Evolutionary conservation across 2,113 vertebrate genomes (phyloP).

Genomic region (Gnathonemus echidnorhynchus): DNA sequence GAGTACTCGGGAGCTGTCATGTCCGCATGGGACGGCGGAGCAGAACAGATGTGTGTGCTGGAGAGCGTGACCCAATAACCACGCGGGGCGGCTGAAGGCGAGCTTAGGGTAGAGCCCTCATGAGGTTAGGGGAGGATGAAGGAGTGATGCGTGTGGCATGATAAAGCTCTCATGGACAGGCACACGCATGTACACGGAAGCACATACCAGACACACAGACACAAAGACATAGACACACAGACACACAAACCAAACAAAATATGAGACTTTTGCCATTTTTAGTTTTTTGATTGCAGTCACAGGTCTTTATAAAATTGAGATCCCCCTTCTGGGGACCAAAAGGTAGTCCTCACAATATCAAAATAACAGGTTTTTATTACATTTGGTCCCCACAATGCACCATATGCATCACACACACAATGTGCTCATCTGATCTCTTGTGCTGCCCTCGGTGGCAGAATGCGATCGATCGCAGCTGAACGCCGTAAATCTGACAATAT

Average conservation of each 20-base stretch:
- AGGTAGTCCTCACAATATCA: too few relatives aligned
- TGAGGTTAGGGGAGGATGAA: not conserved
- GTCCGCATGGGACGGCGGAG: not conserved
- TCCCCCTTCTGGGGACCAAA: too few relatives aligned
- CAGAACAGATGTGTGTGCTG: not conserved
- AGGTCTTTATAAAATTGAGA: too few relatives aligned
- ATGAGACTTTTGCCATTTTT: too few relatives aligned
- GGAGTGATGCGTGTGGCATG: not conserved
- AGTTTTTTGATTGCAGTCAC: too few relatives aligned
- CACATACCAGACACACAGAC: too few relatives aligned
- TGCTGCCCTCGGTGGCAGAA: not conserved
- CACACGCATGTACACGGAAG: not conserved
- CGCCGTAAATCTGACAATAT: not conserved
- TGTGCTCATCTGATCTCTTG: not conserved
- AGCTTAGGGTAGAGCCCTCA: not conserved
- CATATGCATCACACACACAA: not conserved
- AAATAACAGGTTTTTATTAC: not conserved
- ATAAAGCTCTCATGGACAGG: not conserved
- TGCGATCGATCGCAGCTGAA: not conserved
- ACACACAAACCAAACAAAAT: too few relatives aligned
- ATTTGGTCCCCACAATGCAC: not conserved
- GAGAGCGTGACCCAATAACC: not conserved
- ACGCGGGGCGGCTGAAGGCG: not conserved
- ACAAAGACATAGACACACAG: too few relatives aligned
- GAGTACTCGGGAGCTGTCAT: not conserved